A percentile compares a stretch with the other conserved stretches of the same genome.
These are phyloP conservation scores for Listronotus bonariensis DNA, from an alignment of 1,140 invertebrate genomes.

Conservation along the genomic window DNA sequence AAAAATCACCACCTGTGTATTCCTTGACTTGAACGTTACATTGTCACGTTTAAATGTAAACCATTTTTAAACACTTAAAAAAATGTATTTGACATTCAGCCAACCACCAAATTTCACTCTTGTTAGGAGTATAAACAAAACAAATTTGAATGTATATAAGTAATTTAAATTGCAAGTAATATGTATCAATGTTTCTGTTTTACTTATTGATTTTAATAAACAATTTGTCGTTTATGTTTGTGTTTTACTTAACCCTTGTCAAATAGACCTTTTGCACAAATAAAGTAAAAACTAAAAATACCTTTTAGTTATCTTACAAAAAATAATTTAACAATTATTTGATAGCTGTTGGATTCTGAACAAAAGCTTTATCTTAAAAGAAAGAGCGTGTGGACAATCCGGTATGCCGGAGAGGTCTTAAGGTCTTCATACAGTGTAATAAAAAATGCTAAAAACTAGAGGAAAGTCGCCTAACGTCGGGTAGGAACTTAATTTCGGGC, in stretches of 20 bases:
- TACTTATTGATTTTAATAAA: slow-evolving; percentile 58
- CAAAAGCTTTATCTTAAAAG: too few relatives aligned
- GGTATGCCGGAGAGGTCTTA: too few relatives aligned
- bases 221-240: slow-evolving; percentile 53
- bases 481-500: too few relatives aligned
- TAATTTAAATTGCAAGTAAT: slow-evolving; percentile 52
- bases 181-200: slow-evolving; percentile 57
- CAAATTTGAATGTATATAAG: slow-evolving; percentile 49
- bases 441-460: too few relatives aligned
- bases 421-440: too few relatives aligned
- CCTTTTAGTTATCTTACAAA: too few relatives aligned
- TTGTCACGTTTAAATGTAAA: slow-evolving; percentile 47
- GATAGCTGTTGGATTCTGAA: too few relatives aligned
- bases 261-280: too few relatives aligned
- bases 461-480: too few relatives aligned
- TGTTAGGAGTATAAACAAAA: slow-evolving; percentile 52
- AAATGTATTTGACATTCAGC: slow-evolving; percentile 35
- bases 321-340: too few relatives aligned
- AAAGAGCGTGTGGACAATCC: too few relatives aligned
- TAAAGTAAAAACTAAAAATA: too few relatives aligned
- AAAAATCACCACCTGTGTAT: slow-evolving; percentile 34
- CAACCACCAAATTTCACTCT: slow-evolving; percentile 42
- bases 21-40: slow-evolving; percentile 47
- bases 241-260: slow-evolving; percentile 18
- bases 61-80: slow-evolving; percentile 11